These are phyloP conservation scores for Drosophila quinaria DNA, from an alignment of 2,888 invertebrate genomes.

Conservation along the genomic window DNA sequence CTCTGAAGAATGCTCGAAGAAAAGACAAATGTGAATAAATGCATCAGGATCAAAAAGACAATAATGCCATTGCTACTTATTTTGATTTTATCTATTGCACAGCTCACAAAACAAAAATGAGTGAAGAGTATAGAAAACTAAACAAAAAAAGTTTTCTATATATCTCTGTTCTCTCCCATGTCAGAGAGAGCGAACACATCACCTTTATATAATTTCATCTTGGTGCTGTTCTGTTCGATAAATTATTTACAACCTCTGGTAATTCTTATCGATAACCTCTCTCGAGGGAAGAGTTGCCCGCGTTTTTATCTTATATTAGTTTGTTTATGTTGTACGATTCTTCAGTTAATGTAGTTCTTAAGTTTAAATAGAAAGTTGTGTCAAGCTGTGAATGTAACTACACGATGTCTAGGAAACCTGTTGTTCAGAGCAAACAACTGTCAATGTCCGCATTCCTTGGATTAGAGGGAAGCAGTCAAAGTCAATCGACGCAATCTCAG, in stretches of 20 bases:
- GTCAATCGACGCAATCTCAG: conserved; percentile 31
- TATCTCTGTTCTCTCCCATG: too few species aligned
- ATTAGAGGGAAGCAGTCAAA: conserved; percentile 46
- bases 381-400: neutral
- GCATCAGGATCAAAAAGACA: too few species aligned
- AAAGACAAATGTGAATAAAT: too few species aligned
- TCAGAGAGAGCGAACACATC: too few species aligned
- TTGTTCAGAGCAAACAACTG: conserved; percentile 66
- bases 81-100: too few species aligned
- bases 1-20: too few species aligned
- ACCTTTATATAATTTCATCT: too few species aligned
- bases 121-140: too few species aligned
- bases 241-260: conserved; percentile 10
- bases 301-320: conserved; percentile 34
- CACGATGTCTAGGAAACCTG: conserved; percentile 38
- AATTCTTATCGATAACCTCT: conserved; percentile 15
- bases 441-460: conserved; percentile 78
- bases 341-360: conserved; percentile 18
- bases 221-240: neutral
- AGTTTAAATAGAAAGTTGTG: neutral
- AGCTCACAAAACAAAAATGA: too few species aligned
- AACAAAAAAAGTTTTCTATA: too few species aligned
- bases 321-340: conserved; percentile 24
- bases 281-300: conserved; percentile 35
- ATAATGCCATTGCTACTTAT: too few species aligned